These are phyloP conservation scores for Dendrocopos noguchii DNA, from an alignment of 2,113 vertebrate species.

Conservation along the genomic window DNA sequence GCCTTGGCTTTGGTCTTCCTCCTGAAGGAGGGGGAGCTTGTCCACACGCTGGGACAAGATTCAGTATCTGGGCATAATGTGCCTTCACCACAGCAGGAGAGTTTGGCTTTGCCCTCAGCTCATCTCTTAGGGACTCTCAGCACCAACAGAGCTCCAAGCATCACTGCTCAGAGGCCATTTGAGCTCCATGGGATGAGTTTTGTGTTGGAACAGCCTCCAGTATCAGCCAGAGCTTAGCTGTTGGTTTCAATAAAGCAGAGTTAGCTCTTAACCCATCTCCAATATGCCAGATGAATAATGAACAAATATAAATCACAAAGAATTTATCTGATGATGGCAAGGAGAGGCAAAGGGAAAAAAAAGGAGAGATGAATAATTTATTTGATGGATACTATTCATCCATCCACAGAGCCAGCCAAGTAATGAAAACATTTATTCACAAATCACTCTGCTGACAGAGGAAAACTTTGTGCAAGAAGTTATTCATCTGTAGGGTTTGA, in stretches of 20 bases:
- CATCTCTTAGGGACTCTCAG: rapidly evolving
- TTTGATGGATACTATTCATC: constrained; percentile 62
- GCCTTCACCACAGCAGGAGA: too few relatives aligned
- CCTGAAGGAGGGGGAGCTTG: too few relatives aligned
- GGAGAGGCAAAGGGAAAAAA: constrained; percentile 1
- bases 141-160: rapidly evolving
- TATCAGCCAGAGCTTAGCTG: background rate
- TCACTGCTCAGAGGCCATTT: background rate
- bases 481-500: constrained; percentile 24
- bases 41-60: too few relatives aligned
- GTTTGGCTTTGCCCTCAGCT: background rate
- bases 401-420: constrained; percentile 42
- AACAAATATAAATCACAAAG: constrained; percentile 61
- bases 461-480: background rate
- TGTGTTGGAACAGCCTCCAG: background rate
- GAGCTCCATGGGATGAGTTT: background rate
- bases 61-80: too few relatives aligned
- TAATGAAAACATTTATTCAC: constrained; percentile 66
- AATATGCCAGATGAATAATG: constrained; percentile 43
- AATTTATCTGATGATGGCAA: constrained; percentile 61
- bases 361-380: constrained; percentile 66
- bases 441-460: constrained; percentile 41
- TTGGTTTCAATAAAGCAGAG: background rate
- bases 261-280: constrained; percentile 1
- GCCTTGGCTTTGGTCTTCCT: too few relatives aligned